These are phyloP conservation scores for Polydesmus complanatus DNA, from an alignment of 2,888 invertebrate genomes.

Conservation along the genomic window DNA sequence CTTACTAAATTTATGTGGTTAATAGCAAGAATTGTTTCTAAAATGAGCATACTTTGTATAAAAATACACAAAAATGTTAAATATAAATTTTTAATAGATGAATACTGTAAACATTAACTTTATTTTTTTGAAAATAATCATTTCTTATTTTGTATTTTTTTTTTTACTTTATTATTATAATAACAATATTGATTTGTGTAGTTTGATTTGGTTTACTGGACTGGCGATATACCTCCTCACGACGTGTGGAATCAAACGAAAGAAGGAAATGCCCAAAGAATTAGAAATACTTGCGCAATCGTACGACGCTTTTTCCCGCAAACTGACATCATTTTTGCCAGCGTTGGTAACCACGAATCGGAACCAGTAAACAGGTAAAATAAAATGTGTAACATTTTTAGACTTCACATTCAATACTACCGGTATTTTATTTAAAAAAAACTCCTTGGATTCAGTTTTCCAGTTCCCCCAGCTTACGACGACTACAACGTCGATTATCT, in stretches of 20 bases:
- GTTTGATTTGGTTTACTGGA: conserved; percentile 59
- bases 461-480: conserved; percentile 37
- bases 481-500: conserved; percentile 81
- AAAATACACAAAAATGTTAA: too few species aligned
- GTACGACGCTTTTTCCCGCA: conserved; percentile 78
- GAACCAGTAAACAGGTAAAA: conserved; percentile 85
- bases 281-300: conserved; percentile 67
- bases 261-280: conserved; percentile 65
- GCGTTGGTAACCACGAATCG: conserved; percentile 91
- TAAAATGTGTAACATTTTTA: too few species aligned
- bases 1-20: neutral
- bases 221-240: conserved; percentile 90
- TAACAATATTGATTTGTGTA: too few species aligned
- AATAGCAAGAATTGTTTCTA: too few species aligned
- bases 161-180: too few species aligned
- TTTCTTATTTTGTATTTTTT: too few species aligned
- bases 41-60: too few species aligned
- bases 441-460: conserved; percentile 5
- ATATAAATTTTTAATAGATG: too few species aligned
- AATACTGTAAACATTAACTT: too few species aligned
- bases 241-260: conserved; percentile 78
- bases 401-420: too few species aligned
- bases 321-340: conserved; percentile 73
- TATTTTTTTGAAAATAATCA: too few species aligned
- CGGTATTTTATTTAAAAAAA: too few species aligned